A percentile compares a stretch with the other conserved stretches of the same genome.
Conservation (phyloP, 2,113 vertebrate species). For the Telmatochromis brachygnathus region DNA sequence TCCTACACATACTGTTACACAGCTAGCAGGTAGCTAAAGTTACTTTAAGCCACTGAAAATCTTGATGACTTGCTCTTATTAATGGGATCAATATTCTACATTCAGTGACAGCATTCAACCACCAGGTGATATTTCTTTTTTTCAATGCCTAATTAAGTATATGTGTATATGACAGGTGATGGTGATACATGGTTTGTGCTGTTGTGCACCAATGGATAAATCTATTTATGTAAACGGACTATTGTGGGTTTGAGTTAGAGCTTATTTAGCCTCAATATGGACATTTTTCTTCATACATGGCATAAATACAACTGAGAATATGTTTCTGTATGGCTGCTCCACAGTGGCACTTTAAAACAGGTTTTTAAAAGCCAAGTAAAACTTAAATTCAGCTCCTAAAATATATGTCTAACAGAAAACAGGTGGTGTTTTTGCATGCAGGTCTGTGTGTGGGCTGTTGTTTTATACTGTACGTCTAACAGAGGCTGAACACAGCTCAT, state of each 20-base stretch:
- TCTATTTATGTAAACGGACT: background rate
- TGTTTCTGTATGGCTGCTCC: fast-evolving
- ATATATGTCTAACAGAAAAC: background rate
- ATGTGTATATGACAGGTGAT: background rate
- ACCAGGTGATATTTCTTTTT: background rate
- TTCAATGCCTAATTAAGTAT: background rate
- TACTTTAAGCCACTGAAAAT: background rate
- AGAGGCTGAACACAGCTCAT: background rate
- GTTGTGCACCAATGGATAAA: background rate
- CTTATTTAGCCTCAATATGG: background rate
- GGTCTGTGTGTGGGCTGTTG: background rate
- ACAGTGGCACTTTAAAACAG: background rate
- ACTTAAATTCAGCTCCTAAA: background rate
- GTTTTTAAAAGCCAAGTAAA: background rate
- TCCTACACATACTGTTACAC: background rate
- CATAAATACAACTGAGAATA: background rate
- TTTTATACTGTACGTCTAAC: background rate
- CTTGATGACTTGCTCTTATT: background rate
- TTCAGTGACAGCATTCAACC: background rate
- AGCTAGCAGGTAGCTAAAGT: background rate
- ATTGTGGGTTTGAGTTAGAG: background rate
- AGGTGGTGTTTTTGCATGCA: background rate
- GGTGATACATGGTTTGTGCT: background rate
- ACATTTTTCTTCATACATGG: background rate
- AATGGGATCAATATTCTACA: background rate